These are phyloP conservation scores for Rhinopithecus roxellana DNA, from an alignment of 2,113 vertebrate genomes.

Conservation along the genomic window DNA sequence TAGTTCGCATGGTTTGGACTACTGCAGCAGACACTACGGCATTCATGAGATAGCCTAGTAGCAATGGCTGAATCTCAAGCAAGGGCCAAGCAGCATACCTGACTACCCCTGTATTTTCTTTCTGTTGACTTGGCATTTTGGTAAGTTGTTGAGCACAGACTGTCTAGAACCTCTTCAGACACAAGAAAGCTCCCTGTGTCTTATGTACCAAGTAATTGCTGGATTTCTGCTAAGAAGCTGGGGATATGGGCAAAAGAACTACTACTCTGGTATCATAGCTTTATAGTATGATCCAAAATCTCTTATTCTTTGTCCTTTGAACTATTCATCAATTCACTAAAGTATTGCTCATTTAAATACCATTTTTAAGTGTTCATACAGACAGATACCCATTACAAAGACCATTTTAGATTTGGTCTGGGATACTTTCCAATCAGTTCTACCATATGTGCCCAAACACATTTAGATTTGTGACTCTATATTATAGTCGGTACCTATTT, in stretches of 20 bases:
- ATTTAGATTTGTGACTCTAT: slow-evolving; percentile 43
- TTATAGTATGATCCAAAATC: background rate
- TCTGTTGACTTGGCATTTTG: background rate
- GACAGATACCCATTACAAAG: background rate
- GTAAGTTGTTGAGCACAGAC: background rate
- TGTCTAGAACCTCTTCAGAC: background rate
- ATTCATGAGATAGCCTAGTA: background rate
- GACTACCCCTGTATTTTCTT: background rate
- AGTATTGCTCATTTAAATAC: background rate
- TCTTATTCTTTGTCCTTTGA: background rate
- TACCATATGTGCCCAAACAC: slow-evolving; percentile 4
- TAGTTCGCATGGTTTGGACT: background rate
- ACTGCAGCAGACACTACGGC: background rate
- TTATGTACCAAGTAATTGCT: background rate
- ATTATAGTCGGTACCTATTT: slow-evolving; percentile 90
- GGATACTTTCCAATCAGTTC: slow-evolving; percentile 36
- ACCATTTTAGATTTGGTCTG: slow-evolving; percentile 17
- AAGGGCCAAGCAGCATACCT: background rate
- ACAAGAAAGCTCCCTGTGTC: background rate
- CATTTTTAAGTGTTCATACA: background rate
- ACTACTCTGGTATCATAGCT: background rate
- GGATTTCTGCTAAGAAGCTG: background rate
- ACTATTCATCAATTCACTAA: background rate
- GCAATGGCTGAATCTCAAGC: background rate
- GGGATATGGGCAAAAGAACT: background rate